A percentile compares a stretch with the other conserved stretches of the same genome.
phyloP scores from a whole-genome alignment of 2,888 invertebrate genomes.

The Parnassius apollo region DNA sequence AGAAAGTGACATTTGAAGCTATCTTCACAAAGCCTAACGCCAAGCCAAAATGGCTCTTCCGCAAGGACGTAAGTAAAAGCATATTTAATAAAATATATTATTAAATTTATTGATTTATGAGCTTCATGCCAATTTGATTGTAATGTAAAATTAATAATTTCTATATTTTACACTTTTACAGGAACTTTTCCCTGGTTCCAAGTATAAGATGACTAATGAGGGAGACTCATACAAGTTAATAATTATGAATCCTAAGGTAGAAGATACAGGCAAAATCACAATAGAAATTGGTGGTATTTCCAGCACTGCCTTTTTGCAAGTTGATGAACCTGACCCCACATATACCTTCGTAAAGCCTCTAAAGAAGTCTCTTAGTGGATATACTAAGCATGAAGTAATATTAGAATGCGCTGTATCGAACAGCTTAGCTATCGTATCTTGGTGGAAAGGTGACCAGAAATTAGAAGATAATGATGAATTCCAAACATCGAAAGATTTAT shows the following conservation, averaged over 20 bases:
- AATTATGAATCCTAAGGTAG: constrained; percentile 94
- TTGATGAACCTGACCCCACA: constrained; percentile 97
- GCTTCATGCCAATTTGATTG: not conserved
- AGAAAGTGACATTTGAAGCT: constrained; percentile 95
- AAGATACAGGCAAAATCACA: constrained; percentile 98
- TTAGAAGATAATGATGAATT: constrained; percentile 91
- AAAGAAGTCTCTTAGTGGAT: constrained; percentile 93
- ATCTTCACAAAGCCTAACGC: constrained; percentile 98
- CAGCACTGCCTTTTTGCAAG: constrained; percentile 95
- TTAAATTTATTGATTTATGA: constrained; percentile 11
- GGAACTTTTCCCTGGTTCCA: constrained; percentile 97
- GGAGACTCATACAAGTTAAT: constrained; percentile 94
- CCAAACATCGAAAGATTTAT: constrained; percentile 95
- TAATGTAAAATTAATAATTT: too few species aligned
- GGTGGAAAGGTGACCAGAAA: constrained; percentile 92
- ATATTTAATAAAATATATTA: not conserved
- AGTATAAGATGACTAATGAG: constrained; percentile 97
- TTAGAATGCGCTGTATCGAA: constrained; percentile 97
- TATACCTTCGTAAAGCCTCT: constrained; percentile 96
- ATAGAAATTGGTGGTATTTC: constrained; percentile 95
- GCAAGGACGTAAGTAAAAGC: constrained; percentile 91
- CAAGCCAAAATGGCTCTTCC: constrained; percentile 95
- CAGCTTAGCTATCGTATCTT: constrained; percentile 95
- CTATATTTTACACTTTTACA: constrained; percentile 52
- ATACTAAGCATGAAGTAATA: constrained; percentile 92